Evolutionary conservation across 2,888 invertebrate species (phyloP).

Genomic region (Nemotelus pantherinus): DNA sequence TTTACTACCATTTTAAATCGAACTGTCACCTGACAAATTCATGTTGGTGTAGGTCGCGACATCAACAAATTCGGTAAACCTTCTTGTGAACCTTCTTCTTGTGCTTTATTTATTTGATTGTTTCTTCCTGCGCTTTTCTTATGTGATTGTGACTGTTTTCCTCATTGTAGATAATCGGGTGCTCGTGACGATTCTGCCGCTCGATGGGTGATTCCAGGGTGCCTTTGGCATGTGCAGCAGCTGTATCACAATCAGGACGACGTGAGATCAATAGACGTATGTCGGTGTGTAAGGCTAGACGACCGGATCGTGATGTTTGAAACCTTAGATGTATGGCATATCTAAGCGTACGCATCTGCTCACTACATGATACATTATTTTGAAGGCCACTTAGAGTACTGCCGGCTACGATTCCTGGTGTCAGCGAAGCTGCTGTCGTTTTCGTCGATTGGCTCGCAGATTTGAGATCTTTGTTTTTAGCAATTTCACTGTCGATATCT

Average conservation of each 20-base stretch:
- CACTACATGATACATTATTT: constrained; percentile 67
- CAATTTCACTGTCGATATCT: constrained; percentile 47
- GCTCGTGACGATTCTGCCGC: no score
- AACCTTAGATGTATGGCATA: constrained; percentile 96
- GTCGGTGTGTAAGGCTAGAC: constrained; percentile 94
- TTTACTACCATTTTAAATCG: no score
- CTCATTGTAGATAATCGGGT: no score
- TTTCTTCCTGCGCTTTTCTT: no score
- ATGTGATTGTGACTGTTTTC: no score
- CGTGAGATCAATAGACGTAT: constrained; percentile 94
- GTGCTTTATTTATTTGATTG: no score
- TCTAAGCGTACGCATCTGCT: constrained; percentile 77
- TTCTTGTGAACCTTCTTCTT: no score
- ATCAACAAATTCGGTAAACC: no score
- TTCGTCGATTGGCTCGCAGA: constrained; percentile 46
- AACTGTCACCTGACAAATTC: no score
- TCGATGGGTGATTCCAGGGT: constrained; percentile 64
- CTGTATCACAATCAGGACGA: constrained; percentile 94
- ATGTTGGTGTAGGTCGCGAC: no score
- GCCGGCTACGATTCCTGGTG: constrained; percentile 48
- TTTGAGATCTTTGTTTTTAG: not conserved
- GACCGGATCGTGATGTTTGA: constrained; percentile 91
- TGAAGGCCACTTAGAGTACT: constrained; percentile 54
- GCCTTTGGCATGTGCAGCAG: constrained; percentile 75
- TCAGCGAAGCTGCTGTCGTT: constrained; percentile 55